Evolutionary conservation across 2,888 invertebrate species (phyloP).

Genomic region (Blomia tropicalis): DNA sequence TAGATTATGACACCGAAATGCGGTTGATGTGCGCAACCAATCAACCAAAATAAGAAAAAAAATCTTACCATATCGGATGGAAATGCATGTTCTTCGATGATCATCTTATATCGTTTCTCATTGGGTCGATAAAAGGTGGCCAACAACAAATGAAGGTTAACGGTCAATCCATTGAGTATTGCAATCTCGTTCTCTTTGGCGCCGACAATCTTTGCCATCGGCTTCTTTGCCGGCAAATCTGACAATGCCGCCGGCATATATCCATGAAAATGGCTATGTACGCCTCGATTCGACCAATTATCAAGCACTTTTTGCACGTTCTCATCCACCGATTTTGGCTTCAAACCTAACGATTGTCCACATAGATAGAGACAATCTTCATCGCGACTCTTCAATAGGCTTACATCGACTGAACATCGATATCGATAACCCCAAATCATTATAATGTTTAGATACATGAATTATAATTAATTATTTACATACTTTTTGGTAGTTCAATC

Average conservation of each 20-base stretch:
- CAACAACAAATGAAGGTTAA: constrained; percentile 43
- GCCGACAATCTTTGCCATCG: constrained; percentile 31
- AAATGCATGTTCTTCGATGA: constrained; percentile 43
- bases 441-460: too few relatives aligned
- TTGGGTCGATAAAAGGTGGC: constrained; percentile 44
- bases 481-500: constrained; percentile 36
- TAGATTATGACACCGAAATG: neutral
- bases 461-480: too few relatives aligned
- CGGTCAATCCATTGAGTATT: constrained; percentile 44
- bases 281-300: constrained; percentile 40
- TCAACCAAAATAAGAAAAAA: neutral
- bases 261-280: constrained; percentile 32
- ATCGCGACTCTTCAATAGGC: constrained; percentile 33
- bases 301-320: constrained; percentile 38
- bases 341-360: constrained; percentile 44
- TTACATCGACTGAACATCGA: constrained; percentile 33
- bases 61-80: constrained; percentile 42
- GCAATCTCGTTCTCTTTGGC: constrained; percentile 37
- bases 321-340: constrained; percentile 38
- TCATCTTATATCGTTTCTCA: constrained; percentile 40
- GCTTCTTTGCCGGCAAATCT: constrained; percentile 31
- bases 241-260: constrained; percentile 32
- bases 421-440: too few relatives aligned
- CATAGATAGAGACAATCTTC: constrained; percentile 43
- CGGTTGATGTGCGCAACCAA: neutral